Conservation (phyloP, 64 coral and sea anemone species). For the Montipora sp. region DNA sequence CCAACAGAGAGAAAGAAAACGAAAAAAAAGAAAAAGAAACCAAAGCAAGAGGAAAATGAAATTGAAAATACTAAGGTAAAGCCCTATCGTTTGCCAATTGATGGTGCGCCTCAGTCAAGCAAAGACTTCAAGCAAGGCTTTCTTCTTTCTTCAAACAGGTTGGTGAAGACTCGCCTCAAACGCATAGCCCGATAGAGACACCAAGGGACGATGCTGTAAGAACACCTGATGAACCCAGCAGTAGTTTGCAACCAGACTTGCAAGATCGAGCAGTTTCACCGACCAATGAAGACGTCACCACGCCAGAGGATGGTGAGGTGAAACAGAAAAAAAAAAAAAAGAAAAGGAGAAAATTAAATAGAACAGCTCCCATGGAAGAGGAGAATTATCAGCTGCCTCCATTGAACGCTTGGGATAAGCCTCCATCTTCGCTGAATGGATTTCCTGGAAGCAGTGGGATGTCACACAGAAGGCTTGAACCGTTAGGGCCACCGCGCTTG, state of each 20-base stretch:
- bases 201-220: not conserved
- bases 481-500: conserved; percentile 41
- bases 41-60: not conserved
- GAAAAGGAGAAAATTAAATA: conserved; percentile 67
- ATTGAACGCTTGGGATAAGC: conserved; percentile 65
- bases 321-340: conserved; percentile 92
- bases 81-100: no score
- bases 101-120: no score
- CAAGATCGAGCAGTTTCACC: conserved; percentile 18
- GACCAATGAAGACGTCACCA: conserved; percentile 1
- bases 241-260: not conserved
- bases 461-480: conserved; percentile 74
- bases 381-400: not conserved
- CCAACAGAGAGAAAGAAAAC: conserved; percentile 57
- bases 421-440: conserved; percentile 67
- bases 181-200: not conserved
- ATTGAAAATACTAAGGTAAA: conserved; percentile 7
- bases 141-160: not conserved
- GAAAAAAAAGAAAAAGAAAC: conserved; percentile 76
- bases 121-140: no score
- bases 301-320: conserved; percentile 37
- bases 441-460: conserved; percentile 65
- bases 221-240: not conserved
- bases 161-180: not conserved
- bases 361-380: conserved; percentile 57